Percentiles rank a stretch among this genome's conserved stretches.
phyloP scores from a whole-genome alignment of 2,113 vertebrate genomes.

The Notiomystis cincta region DNA sequence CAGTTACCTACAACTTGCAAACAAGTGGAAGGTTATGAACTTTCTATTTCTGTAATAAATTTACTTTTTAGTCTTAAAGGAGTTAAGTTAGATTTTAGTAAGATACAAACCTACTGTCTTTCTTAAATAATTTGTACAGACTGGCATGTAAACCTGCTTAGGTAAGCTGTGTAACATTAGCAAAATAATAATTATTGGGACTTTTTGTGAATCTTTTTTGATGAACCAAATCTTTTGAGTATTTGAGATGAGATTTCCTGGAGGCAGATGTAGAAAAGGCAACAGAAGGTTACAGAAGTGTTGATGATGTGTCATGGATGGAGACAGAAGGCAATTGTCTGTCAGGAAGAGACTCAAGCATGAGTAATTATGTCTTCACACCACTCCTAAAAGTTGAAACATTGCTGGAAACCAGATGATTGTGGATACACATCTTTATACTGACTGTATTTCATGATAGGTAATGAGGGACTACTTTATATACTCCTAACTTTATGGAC shows the following conservation, averaged over 20 bases:
- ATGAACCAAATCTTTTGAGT: not conserved
- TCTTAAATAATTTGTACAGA: not conserved
- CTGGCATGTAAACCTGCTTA: not conserved
- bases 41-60: not conserved
- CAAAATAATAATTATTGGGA: not conserved
- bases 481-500: not conserved
- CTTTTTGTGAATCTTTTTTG: not conserved
- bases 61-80: not conserved
- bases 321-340: not conserved
- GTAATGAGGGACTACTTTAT: not conserved
- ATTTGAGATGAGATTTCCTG: not conserved
- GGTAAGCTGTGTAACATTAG: not conserved
- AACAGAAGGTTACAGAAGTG: not conserved
- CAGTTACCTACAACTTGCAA: not conserved
- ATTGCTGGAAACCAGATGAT: not conserved
- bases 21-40: not conserved
- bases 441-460: not conserved
- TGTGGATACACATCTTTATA: not conserved
- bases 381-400: not conserved
- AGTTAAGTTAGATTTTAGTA: not conserved
- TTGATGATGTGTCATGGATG: not conserved
- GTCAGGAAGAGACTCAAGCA: not conserved
- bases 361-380: not conserved
- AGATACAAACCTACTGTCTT: not conserved
- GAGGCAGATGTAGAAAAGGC: not conserved